phyloP scores from a whole-genome alignment of 30 jellyfish, hydroid and myxozoan species.

The Turritopsis rubra region DNA sequence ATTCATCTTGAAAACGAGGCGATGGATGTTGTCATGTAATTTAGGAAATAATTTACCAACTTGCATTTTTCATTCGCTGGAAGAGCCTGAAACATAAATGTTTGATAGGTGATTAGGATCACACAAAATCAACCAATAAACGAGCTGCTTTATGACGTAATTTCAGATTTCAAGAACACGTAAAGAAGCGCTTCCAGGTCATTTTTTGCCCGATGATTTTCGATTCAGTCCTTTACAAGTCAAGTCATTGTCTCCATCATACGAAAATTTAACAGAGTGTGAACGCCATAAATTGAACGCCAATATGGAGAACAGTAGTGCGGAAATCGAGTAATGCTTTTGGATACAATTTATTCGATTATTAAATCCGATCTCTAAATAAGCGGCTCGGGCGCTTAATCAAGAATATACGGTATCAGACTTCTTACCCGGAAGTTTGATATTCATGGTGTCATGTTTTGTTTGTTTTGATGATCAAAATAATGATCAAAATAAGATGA shows the following conservation, averaged over 20 bases:
- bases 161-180: slow-evolving; percentile 64
- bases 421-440: no score
- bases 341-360: no score
- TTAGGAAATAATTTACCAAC: no score
- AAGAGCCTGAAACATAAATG: neutral
- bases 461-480: no score
- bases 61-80: neutral
- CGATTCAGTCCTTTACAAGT: slow-evolving; percentile 31
- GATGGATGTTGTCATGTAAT: no score
- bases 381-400: no score
- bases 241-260: neutral
- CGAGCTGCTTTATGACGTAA: neutral
- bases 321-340: neutral
- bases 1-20: no score
- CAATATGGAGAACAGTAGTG: neutral
- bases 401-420: no score
- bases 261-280: neutral
- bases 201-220: slow-evolving; percentile 59
- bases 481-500: no score
- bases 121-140: neutral
- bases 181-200: slow-evolving; percentile 43
- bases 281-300: neutral
- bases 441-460: no score
- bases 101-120: no score
- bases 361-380: no score